Evolutionary conservation across 2,113 vertebrate species (phyloP).

Genomic region (Microcebus lehilahytsara): DNA sequence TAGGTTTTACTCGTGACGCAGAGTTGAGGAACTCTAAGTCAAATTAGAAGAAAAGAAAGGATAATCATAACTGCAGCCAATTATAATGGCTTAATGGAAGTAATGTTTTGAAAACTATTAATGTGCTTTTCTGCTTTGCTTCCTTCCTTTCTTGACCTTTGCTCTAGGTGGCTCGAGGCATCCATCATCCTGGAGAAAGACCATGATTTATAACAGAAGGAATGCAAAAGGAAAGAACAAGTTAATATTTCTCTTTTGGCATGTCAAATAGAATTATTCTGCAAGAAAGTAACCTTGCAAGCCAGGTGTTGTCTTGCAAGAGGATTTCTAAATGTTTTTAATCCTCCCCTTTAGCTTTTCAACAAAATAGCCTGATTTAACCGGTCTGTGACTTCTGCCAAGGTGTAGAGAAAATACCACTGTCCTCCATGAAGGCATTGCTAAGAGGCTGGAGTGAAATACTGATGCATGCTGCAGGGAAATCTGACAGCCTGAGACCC

Average conservation of each 20-base stretch:
- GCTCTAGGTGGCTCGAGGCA: not conserved
- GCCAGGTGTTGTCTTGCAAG: not conserved
- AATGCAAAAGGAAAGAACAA: not conserved
- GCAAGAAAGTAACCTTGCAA: not conserved
- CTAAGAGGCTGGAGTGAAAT: not conserved
- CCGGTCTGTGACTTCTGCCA: not conserved
- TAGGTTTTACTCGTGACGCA: not conserved
- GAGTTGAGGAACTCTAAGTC: not conserved
- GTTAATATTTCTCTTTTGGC: not conserved
- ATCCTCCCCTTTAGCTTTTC: not conserved
- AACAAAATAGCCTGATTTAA: not conserved
- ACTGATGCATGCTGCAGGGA: not conserved
- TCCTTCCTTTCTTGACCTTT: conserved; percentile 18
- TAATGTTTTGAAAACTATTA: not conserved
- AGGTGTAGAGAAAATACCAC: not conserved
- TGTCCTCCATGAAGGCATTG: not conserved
- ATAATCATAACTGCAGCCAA: not conserved
- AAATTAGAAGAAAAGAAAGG: conserved; percentile 12
- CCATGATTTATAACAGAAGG: conserved; percentile 30
- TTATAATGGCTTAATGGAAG: not conserved
- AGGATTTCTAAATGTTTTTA: conserved; percentile 38
- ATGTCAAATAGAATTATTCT: not conserved
- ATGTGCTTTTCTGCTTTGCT: not conserved
- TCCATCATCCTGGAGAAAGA: not conserved
- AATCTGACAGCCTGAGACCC: not conserved